Evolutionary conservation across 2,113 vertebrate genomes (phyloP), one percentile per base, ranked within the genome.

Genomic region (Phalacrocorax pelagicus): DNA sequence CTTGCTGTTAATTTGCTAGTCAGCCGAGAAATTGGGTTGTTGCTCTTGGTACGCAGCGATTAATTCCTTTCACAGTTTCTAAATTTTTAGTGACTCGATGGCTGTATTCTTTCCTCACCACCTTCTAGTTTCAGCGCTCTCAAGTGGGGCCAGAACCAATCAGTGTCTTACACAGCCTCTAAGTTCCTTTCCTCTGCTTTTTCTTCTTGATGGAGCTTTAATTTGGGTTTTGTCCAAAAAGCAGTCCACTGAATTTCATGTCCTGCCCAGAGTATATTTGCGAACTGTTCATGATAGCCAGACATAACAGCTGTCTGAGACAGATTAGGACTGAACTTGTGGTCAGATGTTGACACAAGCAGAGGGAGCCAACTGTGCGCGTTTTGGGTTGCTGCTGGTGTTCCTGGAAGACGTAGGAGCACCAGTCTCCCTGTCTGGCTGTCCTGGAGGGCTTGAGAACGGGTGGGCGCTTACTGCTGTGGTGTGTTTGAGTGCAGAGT

Each of bases 241-340:
- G 10, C 85, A 86, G 75, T 93, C 79, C 67, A 40, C 61, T 88
- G 88, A 54, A 92, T 93, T 94, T 90, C 79, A 36, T 66, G 82
- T 92, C 44, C 66, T 94, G 92, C 62, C 82, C 10, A 2, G 67
- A 86, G 44, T 78, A 11, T 90, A 70, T 96, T 88, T 93, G 81
- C 23, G 38, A 94, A 46, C 78, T 90, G 78, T 44, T 85, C 7
- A 14, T 66, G 85, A 88, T 80, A 5, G 79, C 90, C 94, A 97
- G 96, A 97, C 81, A 80, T 94, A 95, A 93, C 92, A 94, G 75
- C 92, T 88, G 79, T 86, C 94, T 91, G 96, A 97, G 85, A 77
- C 30, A 77, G 88, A 92, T 81, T 54, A 90, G 63, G 54, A 67
- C n/a, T 90, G 87, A 65, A 88, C 90, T 93, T 82, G 42, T 70